Base-by-base conservation (phyloP, 2,888 invertebrate species). In the Lasius fuliginosus region DNA sequence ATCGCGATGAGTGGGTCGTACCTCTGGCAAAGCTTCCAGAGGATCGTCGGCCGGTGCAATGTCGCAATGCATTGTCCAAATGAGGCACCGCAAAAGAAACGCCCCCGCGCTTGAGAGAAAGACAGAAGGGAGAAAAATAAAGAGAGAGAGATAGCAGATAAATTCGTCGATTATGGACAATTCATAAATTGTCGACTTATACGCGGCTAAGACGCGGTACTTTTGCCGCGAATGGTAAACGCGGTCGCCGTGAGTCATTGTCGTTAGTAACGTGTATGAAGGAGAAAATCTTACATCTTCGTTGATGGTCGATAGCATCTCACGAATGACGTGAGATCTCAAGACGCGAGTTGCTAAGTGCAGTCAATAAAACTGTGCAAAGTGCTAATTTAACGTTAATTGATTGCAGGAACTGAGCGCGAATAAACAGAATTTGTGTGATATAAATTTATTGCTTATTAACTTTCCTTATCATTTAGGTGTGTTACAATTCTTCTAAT, bases 191-290 rank as follows among this genome's bases (percentile, higher is more conserved):
- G 89, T 87, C 88, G 84, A 87, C 73, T 87, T 86, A 89, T 89
- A 90, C 79, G 87, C 46, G 88, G 62, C 69, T 69, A 76, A 64
- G 77, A 74, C 73, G 49, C 49, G 85, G 85, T 83, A 86, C 86
- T 88, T 90, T 83, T 84, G 88, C 91, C 91, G 74, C 85, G 87
- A 92, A 92, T 92, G 92, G 92, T 76, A 85, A 93, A 93, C 86
- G 90, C 91, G 90, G 90, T 91, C 92, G 88, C 67, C 79, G 87
- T 92, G 92, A 92, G 86, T 92, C 92, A 92, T 85, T 91, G 87
- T 85, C 86, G 89, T 71, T 84, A 33, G 86, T 83, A 87, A 85
- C 67, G 62, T 75, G 71, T 68, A 87, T 69, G 81, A 84, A 87
- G 76, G 73, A 81, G 60, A 46, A 15, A 27, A 64, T 75, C 67